Evolutionary conservation across 2,113 vertebrate genomes (phyloP).

Genomic region (Hippoglossus stenolepis): DNA sequence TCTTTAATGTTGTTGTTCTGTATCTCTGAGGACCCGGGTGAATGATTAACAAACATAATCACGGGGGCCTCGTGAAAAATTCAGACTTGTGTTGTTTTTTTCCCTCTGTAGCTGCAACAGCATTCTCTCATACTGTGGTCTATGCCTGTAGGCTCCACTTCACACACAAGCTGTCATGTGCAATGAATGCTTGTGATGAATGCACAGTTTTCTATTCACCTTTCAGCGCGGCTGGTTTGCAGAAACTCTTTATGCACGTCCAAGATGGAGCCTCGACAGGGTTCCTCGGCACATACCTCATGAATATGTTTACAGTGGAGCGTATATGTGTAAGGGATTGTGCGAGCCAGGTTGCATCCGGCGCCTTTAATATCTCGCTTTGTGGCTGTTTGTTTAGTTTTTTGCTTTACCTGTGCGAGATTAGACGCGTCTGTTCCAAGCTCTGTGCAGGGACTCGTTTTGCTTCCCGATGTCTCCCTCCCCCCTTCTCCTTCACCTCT

Average conservation of each 20-base stretch:
- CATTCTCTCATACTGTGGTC: constrained; percentile 1
- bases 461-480: constrained; percentile 4
- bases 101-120: constrained; percentile 3
- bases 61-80: constrained; percentile 12
- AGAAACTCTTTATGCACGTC: constrained; percentile 16
- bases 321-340: constrained; percentile 4
- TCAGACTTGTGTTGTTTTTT: not conserved
- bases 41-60: constrained; percentile 26
- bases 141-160: constrained; percentile 26
- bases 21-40: not conserved
- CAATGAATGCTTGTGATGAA: constrained; percentile 30
- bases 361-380: constrained; percentile 9
- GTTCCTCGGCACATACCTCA: constrained; percentile 10
- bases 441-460: constrained; percentile 5
- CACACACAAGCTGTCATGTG: constrained; percentile 17
- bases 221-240: constrained; percentile 12
- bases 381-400: constrained; percentile 31
- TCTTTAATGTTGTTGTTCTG: not conserved
- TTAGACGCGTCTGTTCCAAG: constrained; percentile 26
- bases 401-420: constrained; percentile 35
- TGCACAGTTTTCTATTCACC: constrained; percentile 21
- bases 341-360: not conserved
- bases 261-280: constrained; percentile 26
- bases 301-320: constrained; percentile 46
- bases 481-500: not conserved